These are phyloP conservation scores for Lasius fuliginosus DNA, from an alignment of 2,888 invertebrate species.

Conservation along the genomic window DNA sequence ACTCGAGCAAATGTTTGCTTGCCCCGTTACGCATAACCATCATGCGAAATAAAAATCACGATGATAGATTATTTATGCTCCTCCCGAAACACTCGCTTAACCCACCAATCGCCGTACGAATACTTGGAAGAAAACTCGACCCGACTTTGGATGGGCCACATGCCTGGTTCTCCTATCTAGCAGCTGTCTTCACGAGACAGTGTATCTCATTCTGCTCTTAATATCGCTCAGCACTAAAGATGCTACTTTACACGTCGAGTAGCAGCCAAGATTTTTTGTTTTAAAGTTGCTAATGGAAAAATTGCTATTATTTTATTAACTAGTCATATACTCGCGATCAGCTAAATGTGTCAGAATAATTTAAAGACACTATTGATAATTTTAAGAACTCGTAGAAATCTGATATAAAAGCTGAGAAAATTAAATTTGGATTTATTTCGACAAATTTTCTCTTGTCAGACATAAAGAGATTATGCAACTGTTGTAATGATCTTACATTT, in stretches of 20 bases:
- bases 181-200: slow-evolving; percentile 76
- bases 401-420: not conserved
- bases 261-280: not conserved
- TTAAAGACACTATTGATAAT: not conserved
- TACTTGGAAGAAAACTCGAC: slow-evolving; percentile 54
- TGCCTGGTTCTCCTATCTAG: slow-evolving; percentile 75
- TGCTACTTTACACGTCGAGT: slow-evolving; percentile 7
- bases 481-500: not conserved
- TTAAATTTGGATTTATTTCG: not conserved
- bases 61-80: slow-evolving; percentile 17
- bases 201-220: slow-evolving; percentile 63
- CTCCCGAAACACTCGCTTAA: slow-evolving; percentile 26
- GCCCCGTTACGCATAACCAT: not conserved
- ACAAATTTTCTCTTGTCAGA: not conserved
- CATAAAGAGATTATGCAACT: not conserved
- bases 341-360: not conserved
- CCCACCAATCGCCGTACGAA: slow-evolving; percentile 29
- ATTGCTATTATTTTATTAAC: not conserved
- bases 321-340: not conserved
- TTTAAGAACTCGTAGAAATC: not conserved
- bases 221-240: not conserved
- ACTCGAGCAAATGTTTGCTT: not conserved
- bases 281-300: not conserved
- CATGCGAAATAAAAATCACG: slow-evolving; percentile 37
- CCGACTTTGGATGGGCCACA: slow-evolving; percentile 60